Evolutionary conservation across 2,113 vertebrate species (phyloP).

Genomic region (Xiphophorus couchianus): DNA sequence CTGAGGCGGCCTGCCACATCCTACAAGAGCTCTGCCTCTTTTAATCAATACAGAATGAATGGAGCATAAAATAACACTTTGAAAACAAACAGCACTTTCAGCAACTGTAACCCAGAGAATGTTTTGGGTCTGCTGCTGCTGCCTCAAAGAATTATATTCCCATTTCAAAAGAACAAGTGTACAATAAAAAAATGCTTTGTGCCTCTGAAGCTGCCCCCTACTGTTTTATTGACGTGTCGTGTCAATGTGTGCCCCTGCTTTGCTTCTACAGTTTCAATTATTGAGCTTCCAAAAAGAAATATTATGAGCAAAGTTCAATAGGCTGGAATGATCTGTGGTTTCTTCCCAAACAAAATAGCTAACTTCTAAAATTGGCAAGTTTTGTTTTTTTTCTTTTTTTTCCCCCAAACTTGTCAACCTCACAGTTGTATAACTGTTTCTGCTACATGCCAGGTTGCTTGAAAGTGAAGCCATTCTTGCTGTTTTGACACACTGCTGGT

Average conservation of each 20-base stretch:
- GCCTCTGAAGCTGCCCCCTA: constrained; percentile 51
- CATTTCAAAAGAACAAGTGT: constrained; percentile 57
- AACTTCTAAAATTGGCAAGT: neutral
- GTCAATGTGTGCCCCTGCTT: constrained; percentile 59
- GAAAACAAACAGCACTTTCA: constrained; percentile 52
- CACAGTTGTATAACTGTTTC: constrained; percentile 25
- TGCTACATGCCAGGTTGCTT: constrained; percentile 3
- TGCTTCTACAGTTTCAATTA: constrained; percentile 46
- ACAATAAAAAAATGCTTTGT: constrained; percentile 40
- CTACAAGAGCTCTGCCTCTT: constrained; percentile 55
- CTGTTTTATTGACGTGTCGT: constrained; percentile 57
- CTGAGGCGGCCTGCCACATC: constrained; percentile 54
- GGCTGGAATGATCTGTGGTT: constrained; percentile 28
- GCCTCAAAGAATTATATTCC: constrained; percentile 53
- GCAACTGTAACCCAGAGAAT: constrained; percentile 30
- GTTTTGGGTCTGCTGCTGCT: constrained; percentile 34
- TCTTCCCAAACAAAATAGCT: constrained; percentile 38
- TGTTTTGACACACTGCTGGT: constrained; percentile 85
- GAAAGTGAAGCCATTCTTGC: constrained; percentile 15
- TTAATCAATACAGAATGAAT: constrained; percentile 63
- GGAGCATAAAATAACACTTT: constrained; percentile 54
- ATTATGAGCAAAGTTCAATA: constrained; percentile 51
- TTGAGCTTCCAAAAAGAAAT: constrained; percentile 58
- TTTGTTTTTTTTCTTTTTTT: neutral
- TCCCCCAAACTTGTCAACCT: constrained; percentile 1